Percentiles rank a stretch among this genome's conserved stretches.
Conservation (phyloP, 2,113 vertebrate species). For the Eulemur macaco region DNA sequence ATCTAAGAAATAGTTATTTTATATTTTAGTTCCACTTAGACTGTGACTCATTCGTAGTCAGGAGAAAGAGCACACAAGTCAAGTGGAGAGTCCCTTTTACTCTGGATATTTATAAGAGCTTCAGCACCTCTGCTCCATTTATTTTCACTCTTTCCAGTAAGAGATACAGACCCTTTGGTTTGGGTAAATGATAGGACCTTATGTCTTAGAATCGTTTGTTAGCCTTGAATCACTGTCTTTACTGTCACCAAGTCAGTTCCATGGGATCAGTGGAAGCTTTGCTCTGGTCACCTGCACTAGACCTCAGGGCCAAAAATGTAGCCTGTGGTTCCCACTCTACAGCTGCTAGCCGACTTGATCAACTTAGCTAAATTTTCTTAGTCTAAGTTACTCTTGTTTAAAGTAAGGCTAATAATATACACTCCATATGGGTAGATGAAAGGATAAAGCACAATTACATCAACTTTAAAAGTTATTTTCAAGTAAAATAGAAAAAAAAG, state of each 20-base stretch:
- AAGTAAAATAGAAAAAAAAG: neutral
- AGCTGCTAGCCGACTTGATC: neutral
- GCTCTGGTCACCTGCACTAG: neutral
- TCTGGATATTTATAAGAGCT: slow-evolving; percentile 40
- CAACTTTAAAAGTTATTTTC: neutral
- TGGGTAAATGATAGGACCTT: slow-evolving; percentile 62
- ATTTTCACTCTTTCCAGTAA: slow-evolving; percentile 64
- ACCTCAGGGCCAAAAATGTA: neutral
- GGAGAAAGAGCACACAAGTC: slow-evolving; percentile 28
- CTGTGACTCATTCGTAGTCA: slow-evolving; percentile 49
- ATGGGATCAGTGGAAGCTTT: neutral
- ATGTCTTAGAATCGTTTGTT: slow-evolving; percentile 43
- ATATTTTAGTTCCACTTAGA: neutral
- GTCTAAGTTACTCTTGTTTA: neutral
- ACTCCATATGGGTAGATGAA: neutral
- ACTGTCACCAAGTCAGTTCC: neutral
- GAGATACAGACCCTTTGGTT: slow-evolving; percentile 6
- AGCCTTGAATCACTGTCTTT: slow-evolving; percentile 20
- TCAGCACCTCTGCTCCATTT: slow-evolving; percentile 44
- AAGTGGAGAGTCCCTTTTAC: slow-evolving; percentile 1
- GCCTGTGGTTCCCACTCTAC: neutral
- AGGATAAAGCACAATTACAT: neutral
- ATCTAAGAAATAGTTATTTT: neutral
- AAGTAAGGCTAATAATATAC: neutral
- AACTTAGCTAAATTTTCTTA: neutral